Base-by-base conservation (phyloP, 2,113 vertebrate genomes). In the Pogonocichla stellata region DNA sequence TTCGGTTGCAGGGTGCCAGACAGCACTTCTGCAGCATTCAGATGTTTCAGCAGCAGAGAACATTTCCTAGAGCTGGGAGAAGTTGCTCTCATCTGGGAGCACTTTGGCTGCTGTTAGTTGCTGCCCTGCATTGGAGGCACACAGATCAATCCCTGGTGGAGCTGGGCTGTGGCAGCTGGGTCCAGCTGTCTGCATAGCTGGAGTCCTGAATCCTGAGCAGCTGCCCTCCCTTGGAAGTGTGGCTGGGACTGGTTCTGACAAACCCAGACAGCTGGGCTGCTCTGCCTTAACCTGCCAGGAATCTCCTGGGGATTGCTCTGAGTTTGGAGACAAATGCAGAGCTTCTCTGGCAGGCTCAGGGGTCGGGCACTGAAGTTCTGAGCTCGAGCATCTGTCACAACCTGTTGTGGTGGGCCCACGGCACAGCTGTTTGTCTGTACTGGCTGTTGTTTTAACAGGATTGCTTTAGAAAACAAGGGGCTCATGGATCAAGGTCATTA, bases 141-240 rank as follows among this genome's bases (percentile, higher is more conserved):
- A 2, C 26, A 10, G 38, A 9, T 26, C 0, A 1, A 3, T 33
- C 2, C 45, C 62, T 24, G 22, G 20, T 48, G 62, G 50, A 69
- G 40, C 38, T 42, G 4, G 9, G 81, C 78, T 54, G 16, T 58
- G 58, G 79, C 95, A 97, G 91, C 93, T 92, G 96, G 33, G 7
- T 69, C 69, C 67, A 22, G 79, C 58, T 79, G 84, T 64, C 79
- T 61, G 84, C 80, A 31, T 5, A 10, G 91, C 67, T 65, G 33
- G 64, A 43, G 10, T 3, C 18, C 58, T 5, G 0, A 22, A 19
- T 19, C 79, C 70, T 8, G 51, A 42, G 62, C 80, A 95, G 92
- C 80, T 78, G 86, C 42, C n/a, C 25, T 84, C 7, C 50, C 45
- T 31, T 45, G 64, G 36, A 40, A 36, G 3, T 48, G 56, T 2